phyloP scores from a whole-genome alignment of 1,140 invertebrate genomes.

The Hycleus phaleratus region DNA sequence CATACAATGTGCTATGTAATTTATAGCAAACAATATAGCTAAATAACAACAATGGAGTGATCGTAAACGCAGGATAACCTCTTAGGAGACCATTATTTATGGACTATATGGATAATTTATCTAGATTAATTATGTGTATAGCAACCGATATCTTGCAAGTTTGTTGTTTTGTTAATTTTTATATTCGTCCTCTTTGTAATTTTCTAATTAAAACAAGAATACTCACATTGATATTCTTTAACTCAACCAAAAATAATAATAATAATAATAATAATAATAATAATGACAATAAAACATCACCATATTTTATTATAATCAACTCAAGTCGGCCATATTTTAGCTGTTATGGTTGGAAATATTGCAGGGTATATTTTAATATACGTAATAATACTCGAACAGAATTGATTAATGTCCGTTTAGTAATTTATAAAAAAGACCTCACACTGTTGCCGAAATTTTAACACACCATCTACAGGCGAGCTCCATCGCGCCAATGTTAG shows the following conservation, averaged over 20 bases:
- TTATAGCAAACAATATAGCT: conserved; percentile 36
- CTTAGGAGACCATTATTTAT: conserved; percentile 21
- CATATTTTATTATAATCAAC: no score
- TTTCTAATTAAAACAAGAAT: no score
- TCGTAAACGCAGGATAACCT: conserved; percentile 24
- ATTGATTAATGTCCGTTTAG: conserved; percentile 8
- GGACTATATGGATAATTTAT: conserved; percentile 20
- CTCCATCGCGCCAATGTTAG: no score
- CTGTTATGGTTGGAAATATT: conserved; percentile 7
- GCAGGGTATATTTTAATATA: neutral
- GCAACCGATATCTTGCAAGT: no score
- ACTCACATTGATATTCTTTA: no score
- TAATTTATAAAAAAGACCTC: conserved; percentile 9
- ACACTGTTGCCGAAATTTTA: conserved; percentile 3
- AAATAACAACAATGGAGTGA: conserved; percentile 33
- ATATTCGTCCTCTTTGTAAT: neutral
- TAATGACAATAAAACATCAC: no score
- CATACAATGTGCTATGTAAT: conserved; percentile 33
- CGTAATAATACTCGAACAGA: conserved; percentile 3
- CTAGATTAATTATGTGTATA: conserved; percentile 18
- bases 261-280: no score
- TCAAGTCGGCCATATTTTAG: neutral
- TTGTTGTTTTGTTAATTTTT: neutral
- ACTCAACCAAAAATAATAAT: no score
- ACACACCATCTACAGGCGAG: neutral